These are phyloP conservation scores for Dromius quadrimaculatus DNA, from an alignment of 2,888 invertebrate genomes.

Conservation along the genomic window DNA sequence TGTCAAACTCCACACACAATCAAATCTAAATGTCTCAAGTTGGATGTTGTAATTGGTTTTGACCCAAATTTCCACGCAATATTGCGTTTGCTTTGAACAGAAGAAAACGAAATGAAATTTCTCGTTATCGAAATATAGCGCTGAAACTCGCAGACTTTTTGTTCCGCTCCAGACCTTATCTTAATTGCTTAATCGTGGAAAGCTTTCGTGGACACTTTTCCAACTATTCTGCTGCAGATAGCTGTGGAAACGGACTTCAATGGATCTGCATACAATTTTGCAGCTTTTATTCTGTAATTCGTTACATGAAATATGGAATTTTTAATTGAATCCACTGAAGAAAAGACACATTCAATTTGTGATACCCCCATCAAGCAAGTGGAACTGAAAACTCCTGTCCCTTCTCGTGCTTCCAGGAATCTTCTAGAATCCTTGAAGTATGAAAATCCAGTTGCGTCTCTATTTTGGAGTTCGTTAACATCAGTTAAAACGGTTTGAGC, in stretches of 20 bases:
- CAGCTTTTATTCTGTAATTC: slow-evolving; percentile 34
- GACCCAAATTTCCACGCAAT: too few species aligned
- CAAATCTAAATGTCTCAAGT: too few species aligned
- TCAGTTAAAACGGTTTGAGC: slow-evolving; percentile 10
- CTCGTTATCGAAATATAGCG: background rate
- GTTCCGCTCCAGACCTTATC: slow-evolving; percentile 41
- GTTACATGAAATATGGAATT: background rate
- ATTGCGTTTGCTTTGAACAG: too few species aligned
- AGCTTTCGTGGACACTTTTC: slow-evolving; percentile 47
- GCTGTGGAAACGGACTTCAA: slow-evolving; percentile 36
- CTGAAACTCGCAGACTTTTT: slow-evolving; percentile 20
- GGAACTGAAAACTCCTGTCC: background rate
- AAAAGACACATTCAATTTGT: background rate
- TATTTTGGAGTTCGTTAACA: slow-evolving; percentile 22
- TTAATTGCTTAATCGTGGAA: slow-evolving; percentile 51
- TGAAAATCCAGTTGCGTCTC: slow-evolving; percentile 24
- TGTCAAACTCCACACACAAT: too few species aligned
- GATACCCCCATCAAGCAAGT: background rate
- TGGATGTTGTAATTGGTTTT: too few species aligned
- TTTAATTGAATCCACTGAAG: background rate
- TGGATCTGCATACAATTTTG: slow-evolving; percentile 27
- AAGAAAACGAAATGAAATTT: background rate
- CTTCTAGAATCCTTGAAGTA: slow-evolving; percentile 3
- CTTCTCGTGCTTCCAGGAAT: background rate
- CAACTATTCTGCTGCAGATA: slow-evolving; percentile 36